Evolutionary conservation across 2,797 vertebrate genomes (phyloP), one percentile per base, ranked within the genome.

Genomic region (Chloroceryle amazona): DNA sequence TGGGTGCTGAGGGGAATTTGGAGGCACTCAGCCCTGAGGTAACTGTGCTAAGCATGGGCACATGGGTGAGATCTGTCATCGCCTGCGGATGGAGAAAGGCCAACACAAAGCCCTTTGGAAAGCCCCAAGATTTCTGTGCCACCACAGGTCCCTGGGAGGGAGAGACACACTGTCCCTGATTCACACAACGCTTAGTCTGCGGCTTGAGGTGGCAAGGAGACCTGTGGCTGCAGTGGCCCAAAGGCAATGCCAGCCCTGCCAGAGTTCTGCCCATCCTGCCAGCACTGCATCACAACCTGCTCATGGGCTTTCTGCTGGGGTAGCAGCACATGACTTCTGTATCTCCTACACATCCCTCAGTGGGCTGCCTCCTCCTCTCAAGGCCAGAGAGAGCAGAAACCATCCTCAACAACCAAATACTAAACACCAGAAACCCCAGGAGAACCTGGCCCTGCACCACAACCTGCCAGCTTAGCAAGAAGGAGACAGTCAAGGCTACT

Each of bases 401-500:
- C 63, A 65, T 31, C 25, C 74, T 70, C 29, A 42, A 6, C 0
- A 7, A 35, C 51, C 23, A 75, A 52, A 21, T 19, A 66, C 7
- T 11, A 86, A 60, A 66, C 16, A 55, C 81, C 70, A 90, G 29
- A 63, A 89, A 81, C 15, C 37, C 79, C 47, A 2, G 1, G 8
- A 81, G 66, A 92, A 83, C 62, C 87, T 70, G 42, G 25, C 42
- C 25, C 74, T 60, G 47, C 75, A 63, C 29, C 35, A 57, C 37
- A 84, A 42, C 54, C 51, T 82, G 89, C 51, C 74, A 47, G 20
- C 20, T 79, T 58, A 92, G 81, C 90, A 61, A 84, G 93, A 75
- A 90, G 96, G 92, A 92, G 81, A 81, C 67, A 98, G 98, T 96
- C 98, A 98, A 99, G 98, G 98, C 98, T 97, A 93, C 91, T 54